Evolutionary conservation across 2,888 invertebrate genomes (phyloP).

Genomic region (Phaonia tiefii): DNA sequence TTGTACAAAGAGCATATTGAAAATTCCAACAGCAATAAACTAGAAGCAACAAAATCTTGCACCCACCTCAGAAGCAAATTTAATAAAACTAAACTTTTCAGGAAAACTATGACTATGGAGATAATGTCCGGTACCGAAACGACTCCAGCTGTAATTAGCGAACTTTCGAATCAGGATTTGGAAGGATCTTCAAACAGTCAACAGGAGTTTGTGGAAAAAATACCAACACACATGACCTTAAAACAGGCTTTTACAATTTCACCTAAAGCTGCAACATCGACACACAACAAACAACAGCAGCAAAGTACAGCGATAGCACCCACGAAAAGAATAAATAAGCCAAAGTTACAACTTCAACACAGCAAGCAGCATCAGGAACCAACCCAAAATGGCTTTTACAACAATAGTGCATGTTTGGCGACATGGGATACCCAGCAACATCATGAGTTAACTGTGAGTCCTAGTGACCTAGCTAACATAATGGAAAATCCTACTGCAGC

Average conservation of each 20-base stretch:
- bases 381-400: slow-evolving; percentile 35
- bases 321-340: slow-evolving; percentile 54
- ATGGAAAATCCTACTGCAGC: slow-evolving; percentile 42
- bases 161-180: slow-evolving; percentile 41
- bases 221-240: slow-evolving; percentile 52
- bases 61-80: slow-evolving; percentile 39
- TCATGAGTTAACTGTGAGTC: slow-evolving; percentile 45
- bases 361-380: slow-evolving; percentile 30
- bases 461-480: slow-evolving; percentile 50
- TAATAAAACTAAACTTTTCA: slow-evolving; percentile 34
- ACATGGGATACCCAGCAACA: slow-evolving; percentile 36
- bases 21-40: slow-evolving; percentile 29
- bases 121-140: slow-evolving; percentile 8
- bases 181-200: slow-evolving; percentile 49
- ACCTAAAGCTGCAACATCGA: slow-evolving; percentile 12
- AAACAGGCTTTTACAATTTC: slow-evolving; percentile 47
- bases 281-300: not conserved
- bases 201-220: slow-evolving; percentile 43
- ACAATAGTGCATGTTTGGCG: slow-evolving; percentile 32
- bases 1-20: slow-evolving; percentile 38
- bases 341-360: slow-evolving; percentile 40
- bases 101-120: slow-evolving; percentile 2
- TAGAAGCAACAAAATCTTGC: not conserved
- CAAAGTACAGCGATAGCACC: not conserved
- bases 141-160: slow-evolving; percentile 40